Percentiles rank a stretch among this genome's conserved stretches.
Conservation (phyloP, 1,140 invertebrate species). For the Pseudomyrmex flavicornis region DNA sequence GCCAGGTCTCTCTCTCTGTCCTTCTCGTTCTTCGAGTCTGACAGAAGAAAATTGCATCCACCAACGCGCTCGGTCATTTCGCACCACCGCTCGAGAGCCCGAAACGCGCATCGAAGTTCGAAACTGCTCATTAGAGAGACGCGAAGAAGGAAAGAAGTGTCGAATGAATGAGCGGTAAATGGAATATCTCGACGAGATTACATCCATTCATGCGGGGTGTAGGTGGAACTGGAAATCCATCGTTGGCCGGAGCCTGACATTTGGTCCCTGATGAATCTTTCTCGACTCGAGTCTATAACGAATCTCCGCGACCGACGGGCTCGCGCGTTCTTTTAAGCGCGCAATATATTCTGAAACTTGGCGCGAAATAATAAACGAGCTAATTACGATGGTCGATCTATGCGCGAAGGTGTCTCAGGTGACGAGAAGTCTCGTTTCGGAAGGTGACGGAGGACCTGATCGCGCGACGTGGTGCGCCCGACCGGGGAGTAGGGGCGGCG, state of each 20-base stretch:
- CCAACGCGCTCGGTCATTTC: slow-evolving; percentile 71
- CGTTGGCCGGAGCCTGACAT: background rate
- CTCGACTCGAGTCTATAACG: background rate
- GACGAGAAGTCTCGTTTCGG: slow-evolving; percentile 62
- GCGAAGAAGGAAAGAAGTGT: slow-evolving; percentile 49
- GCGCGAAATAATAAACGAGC: slow-evolving; percentile 68
- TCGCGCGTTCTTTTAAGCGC: slow-evolving; percentile 3
- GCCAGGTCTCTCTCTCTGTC: background rate
- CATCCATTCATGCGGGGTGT: slow-evolving; percentile 60
- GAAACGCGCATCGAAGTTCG: slow-evolving; percentile 52
- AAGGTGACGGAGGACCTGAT: slow-evolving; percentile 63
- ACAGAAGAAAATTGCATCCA: slow-evolving; percentile 71
- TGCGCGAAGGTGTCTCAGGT: slow-evolving; percentile 63
- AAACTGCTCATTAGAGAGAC: slow-evolving; percentile 63
- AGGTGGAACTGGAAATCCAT: slow-evolving; percentile 30
- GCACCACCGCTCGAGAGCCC: slow-evolving; percentile 59
- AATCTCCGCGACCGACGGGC: background rate
- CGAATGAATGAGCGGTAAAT: slow-evolving; percentile 61
- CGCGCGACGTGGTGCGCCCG: slow-evolving; percentile 47
- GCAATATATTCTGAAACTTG: slow-evolving; percentile 37
- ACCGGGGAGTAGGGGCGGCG: slow-evolving; percentile 12
- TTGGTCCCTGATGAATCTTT: background rate
- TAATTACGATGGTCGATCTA: slow-evolving; percentile 76
- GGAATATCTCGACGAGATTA: slow-evolving; percentile 47
- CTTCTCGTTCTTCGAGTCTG: background rate